A percentile compares a stretch with the other conserved stretches of the same genome.
Evolutionary conservation across 2,797 vertebrate species (phyloP).

Genomic region (Hippocampus kuda): DNA sequence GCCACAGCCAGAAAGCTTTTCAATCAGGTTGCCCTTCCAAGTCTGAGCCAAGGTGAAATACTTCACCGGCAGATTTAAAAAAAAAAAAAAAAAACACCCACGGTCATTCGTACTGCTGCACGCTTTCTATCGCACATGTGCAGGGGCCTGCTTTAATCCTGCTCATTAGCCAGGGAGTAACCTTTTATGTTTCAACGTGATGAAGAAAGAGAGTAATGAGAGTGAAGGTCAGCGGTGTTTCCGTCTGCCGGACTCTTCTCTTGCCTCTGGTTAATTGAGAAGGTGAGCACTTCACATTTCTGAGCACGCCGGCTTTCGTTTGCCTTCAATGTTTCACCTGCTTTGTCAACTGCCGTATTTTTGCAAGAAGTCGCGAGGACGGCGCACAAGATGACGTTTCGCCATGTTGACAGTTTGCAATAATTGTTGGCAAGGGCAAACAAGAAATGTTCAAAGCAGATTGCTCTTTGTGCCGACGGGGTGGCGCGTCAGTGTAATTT

Average conservation of each 20-base stretch:
- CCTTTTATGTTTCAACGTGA: slow-evolving; percentile 42
- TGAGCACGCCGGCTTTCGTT: slow-evolving; percentile 13
- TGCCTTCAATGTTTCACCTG: background rate
- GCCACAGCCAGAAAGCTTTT: slow-evolving; percentile 74
- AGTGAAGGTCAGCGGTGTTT: slow-evolving; percentile 37
- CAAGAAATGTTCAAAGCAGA: background rate
- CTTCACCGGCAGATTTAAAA: slow-evolving; percentile 43
- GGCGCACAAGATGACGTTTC: slow-evolving; percentile 8
- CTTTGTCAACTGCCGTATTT: slow-evolving; percentile 5
- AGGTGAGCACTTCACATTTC: slow-evolving; percentile 25
- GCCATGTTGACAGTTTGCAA: slow-evolving; percentile 33
- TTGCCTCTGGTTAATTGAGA: slow-evolving; percentile 37
- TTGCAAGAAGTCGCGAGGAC: background rate
- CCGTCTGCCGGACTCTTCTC: slow-evolving; percentile 16
- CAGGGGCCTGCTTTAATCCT: slow-evolving; percentile 48
- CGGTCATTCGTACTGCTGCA: slow-evolving; percentile 21
- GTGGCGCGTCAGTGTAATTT: background rate
- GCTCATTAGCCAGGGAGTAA: slow-evolving; percentile 53
- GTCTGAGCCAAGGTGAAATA: slow-evolving; percentile 69
- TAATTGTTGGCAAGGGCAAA: slow-evolving; percentile 24
- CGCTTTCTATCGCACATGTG: slow-evolving; percentile 26
- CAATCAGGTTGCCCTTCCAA: slow-evolving; percentile 77
- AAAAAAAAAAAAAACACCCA: slow-evolving; percentile 35
- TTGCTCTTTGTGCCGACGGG: background rate
- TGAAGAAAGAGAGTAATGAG: slow-evolving; percentile 32